A percentile compares a stretch with the other conserved stretches of the same genome.
Evolutionary conservation across 2,113 vertebrate genomes (phyloP).

Genomic region (Oreotragus oreotragus): DNA sequence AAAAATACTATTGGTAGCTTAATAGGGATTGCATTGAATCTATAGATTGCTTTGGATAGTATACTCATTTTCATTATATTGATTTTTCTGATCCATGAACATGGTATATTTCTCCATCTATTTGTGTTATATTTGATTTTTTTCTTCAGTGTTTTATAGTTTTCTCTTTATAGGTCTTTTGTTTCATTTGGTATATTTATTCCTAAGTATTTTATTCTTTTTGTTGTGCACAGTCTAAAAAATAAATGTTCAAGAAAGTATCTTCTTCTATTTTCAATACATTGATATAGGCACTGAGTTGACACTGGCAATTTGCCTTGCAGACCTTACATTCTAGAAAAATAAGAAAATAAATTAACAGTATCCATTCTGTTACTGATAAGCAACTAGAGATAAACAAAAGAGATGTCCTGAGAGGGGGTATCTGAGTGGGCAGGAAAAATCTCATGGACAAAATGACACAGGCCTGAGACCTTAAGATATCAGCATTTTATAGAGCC

Average conservation of each 20-base stretch:
- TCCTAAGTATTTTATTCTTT: not conserved
- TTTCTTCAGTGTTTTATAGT: not conserved
- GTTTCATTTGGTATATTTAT: not conserved
- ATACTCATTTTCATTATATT: not conserved
- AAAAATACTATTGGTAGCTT: not conserved
- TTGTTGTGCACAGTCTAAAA: not conserved
- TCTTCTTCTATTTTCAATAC: not conserved
- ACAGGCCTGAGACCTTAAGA: not conserved
- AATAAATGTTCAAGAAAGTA: not conserved
- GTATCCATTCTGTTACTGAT: not conserved
- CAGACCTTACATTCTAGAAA: not conserved
- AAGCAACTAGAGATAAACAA: not conserved
- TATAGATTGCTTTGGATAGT: not conserved
- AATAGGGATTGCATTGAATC: not conserved
- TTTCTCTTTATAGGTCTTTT: not conserved
- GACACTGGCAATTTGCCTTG: not conserved
- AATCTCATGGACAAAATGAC: not conserved
- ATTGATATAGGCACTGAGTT: not conserved
- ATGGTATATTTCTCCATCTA: not conserved
- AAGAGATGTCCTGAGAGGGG: not conserved
- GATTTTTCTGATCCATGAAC: not conserved
- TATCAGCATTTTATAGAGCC: not conserved
- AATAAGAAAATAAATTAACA: not conserved
- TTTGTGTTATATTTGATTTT: not conserved
- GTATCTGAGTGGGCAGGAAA: not conserved